Conservation (phyloP, 2,797 vertebrate species). For the Heterohyrax brucei region DNA sequence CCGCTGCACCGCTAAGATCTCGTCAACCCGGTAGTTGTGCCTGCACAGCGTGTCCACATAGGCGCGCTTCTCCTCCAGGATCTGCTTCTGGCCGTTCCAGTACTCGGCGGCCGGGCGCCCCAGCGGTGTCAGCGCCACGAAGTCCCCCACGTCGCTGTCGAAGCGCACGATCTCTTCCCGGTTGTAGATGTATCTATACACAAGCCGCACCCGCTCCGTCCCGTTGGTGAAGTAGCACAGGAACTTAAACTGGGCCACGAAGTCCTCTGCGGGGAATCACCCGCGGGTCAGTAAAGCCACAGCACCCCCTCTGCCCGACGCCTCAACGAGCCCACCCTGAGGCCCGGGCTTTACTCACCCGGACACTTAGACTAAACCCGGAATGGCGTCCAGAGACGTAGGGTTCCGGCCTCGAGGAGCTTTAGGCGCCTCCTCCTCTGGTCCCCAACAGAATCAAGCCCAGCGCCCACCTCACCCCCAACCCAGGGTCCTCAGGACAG, state of each 20-base stretch:
- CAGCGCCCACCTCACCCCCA: neutral
- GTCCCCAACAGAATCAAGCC: no score
- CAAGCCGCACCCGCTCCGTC: rapidly evolving
- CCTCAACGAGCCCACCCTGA: no score
- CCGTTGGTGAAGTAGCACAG: slow-evolving; percentile 61
- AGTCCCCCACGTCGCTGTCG: slow-evolving; percentile 27
- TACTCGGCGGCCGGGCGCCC: rapidly evolving
- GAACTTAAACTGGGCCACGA: rapidly evolving
- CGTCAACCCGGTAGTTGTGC: rapidly evolving
- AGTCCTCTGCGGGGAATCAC: slow-evolving; percentile 53
- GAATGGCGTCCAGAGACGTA: rapidly evolving
- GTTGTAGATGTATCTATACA: rapidly evolving
- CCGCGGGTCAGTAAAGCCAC: rapidly evolving
- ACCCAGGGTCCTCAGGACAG: neutral
- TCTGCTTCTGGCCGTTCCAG: rapidly evolving
- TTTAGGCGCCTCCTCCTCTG: rapidly evolving
- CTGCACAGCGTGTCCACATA: neutral
- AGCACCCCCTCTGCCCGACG: rapidly evolving
- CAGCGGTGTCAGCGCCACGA: rapidly evolving
- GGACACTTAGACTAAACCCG: no score
- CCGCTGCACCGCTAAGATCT: rapidly evolving
- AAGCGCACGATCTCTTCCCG: rapidly evolving
- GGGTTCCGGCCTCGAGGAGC: no score
- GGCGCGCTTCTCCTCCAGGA: rapidly evolving
- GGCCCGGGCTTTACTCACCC: no score